Evolutionary conservation across 1,140 invertebrate genomes (phyloP).

Genomic region (Xylocopa sonorina): DNA sequence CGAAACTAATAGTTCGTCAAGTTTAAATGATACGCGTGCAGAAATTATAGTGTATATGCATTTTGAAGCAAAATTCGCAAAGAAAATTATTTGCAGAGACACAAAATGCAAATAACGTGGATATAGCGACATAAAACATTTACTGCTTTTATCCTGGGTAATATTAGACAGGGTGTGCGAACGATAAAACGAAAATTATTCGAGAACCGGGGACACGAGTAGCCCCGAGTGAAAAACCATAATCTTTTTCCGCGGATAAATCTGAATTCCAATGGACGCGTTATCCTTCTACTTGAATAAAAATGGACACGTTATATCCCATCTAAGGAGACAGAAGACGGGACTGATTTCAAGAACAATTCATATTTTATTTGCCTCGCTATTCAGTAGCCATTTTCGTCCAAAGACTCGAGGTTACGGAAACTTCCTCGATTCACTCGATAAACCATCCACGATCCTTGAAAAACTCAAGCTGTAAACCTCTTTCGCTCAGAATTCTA

Average conservation of each 20-base stretch:
- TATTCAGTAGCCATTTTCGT: not conserved
- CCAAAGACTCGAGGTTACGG: not conserved
- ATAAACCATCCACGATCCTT: not conserved
- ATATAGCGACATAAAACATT: no score
- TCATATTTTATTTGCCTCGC: not conserved
- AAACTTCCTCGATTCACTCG: not conserved
- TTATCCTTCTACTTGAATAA: slow-evolving; percentile 13
- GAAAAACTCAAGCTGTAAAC: not conserved
- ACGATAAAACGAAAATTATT: not conserved
- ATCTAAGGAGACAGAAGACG: not conserved
- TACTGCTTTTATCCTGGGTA: no score
- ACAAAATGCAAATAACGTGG: no score
- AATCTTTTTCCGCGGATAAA: not conserved
- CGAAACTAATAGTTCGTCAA: no score
- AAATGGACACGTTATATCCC: not conserved
- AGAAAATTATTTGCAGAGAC: no score
- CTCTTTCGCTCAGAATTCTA: not conserved
- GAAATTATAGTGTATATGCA: no score
- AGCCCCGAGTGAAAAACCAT: not conserved
- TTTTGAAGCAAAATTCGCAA: no score
- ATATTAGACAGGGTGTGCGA: no score
- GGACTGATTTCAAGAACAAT: slow-evolving; percentile 13
- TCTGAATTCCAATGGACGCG: not conserved
- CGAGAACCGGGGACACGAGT: not conserved
- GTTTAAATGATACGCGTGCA: no score